phyloP scores from a whole-genome alignment of 1,140 invertebrate species.

The Ips nitidus region DNA sequence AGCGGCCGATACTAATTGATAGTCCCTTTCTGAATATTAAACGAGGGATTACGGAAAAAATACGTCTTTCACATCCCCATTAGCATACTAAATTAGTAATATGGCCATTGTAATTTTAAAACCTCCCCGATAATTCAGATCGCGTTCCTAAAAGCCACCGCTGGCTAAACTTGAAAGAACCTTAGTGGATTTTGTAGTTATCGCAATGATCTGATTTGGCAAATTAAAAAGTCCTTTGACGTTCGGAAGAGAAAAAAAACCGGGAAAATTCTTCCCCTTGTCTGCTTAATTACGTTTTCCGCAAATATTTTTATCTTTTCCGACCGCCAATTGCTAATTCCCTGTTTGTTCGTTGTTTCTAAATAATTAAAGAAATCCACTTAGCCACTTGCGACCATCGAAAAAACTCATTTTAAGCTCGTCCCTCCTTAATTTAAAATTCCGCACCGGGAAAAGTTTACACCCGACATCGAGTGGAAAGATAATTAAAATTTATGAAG shows the following conservation, averaged over 20 bases:
- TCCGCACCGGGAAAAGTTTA: slow-evolving; percentile 18
- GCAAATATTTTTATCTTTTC: slow-evolving; percentile 16
- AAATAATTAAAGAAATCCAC: slow-evolving; percentile 31
- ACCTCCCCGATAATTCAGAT: slow-evolving; percentile 1
- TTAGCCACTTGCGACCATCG: slow-evolving; percentile 27
- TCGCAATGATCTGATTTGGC: too few relatives aligned
- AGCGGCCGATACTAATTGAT: slow-evolving; percentile 22
- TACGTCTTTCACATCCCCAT: slow-evolving; percentile 10
- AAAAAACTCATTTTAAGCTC: slow-evolving; percentile 22
- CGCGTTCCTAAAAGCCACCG: background rate
- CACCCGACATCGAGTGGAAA: slow-evolving; percentile 21
- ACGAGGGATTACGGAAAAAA: slow-evolving; percentile 20
- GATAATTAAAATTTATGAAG: slow-evolving; percentile 31
- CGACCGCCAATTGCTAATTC: slow-evolving; percentile 21
- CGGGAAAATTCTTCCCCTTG: background rate
- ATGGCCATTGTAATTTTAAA: slow-evolving; percentile 23
- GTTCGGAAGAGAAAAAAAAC: background rate
- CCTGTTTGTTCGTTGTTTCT: slow-evolving; percentile 28
- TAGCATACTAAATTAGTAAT: slow-evolving; percentile 29
- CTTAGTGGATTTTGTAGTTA: too few relatives aligned
- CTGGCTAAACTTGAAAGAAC: background rate
- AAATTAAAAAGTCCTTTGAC: too few relatives aligned
- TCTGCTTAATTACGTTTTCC: slow-evolving; percentile 12
- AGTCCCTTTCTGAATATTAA: slow-evolving; percentile 27
- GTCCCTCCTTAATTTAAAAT: slow-evolving; percentile 25